A percentile compares a stretch with the other conserved stretches of the same genome.
These are phyloP conservation scores for Sebastes iracundus DNA, from an alignment of 2,797 vertebrate species.

Conservation along the genomic window DNA sequence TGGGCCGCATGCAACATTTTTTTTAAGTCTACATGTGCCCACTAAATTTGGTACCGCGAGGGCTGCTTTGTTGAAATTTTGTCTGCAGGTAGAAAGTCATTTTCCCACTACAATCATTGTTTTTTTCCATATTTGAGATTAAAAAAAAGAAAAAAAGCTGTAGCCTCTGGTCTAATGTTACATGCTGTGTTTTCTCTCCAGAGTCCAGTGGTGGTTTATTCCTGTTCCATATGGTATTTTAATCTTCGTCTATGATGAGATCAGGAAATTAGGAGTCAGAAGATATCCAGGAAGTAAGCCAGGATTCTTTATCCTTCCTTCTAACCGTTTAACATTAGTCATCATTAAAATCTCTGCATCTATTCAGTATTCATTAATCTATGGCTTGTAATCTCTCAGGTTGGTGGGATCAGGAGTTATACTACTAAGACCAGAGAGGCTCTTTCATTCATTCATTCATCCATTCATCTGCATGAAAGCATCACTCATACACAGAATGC, in stretches of 20 bases:
- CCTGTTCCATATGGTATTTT: slow-evolving; percentile 88
- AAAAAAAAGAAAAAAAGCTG: background rate
- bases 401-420: slow-evolving; percentile 91
- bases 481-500: background rate
- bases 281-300: slow-evolving; percentile 89
- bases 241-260: slow-evolving; percentile 90
- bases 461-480: slow-evolving; percentile 6
- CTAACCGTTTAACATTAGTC: background rate
- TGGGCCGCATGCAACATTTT: fast-evolving
- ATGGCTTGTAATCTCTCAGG: slow-evolving; percentile 69
- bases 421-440: slow-evolving; percentile 79
- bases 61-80: too few species aligned
- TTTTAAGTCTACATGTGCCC: too few species aligned
- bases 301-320: background rate
- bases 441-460: background rate
- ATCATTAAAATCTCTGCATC: background rate
- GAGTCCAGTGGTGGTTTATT: slow-evolving; percentile 91
- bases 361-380: slow-evolving; percentile 9
- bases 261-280: slow-evolving; percentile 89
- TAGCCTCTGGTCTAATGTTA: background rate
- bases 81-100: background rate
- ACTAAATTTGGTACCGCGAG: too few species aligned
- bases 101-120: background rate
- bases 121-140: background rate
- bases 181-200: slow-evolving; percentile 47